Base-by-base conservation (phyloP, 2,113 vertebrate species). In the Xiphophorus hellerii region DNA sequence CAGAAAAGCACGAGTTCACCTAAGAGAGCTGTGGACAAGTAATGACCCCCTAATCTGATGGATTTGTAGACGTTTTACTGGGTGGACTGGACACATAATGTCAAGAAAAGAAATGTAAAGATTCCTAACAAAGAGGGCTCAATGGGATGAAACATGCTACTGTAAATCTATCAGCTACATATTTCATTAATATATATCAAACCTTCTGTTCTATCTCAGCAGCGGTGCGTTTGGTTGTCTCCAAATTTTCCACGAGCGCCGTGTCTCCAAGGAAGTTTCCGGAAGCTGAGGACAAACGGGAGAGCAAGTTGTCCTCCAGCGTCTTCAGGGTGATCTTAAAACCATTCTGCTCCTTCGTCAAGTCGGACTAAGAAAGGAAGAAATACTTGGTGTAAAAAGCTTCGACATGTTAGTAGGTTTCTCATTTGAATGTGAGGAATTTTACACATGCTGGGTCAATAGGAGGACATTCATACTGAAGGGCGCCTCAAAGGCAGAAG, bases 311-410 rank as follows among this genome's bases (percentile, higher is more conserved):
- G 91, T 99, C 98, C 91, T 99, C 98, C 78, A 99, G 70, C 0
- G 91, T 97, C 92, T 98, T 99, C 90, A 99, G 93, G 11, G 97
- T 98, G 92, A 99, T 99, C 95, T 98, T 99, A 91, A 99, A 99
- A 12, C 94, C 95, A 2, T 99, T 99, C 84, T 99, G 98, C 73
- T 99, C 94, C 85, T 96, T 99, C 0, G 98, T 99, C 87, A 99
- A 95, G 58, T 96, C 92, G 0, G 95, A 98, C 97, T 99, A 54
- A 35, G 0, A 74, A 22, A 58, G 28, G 66, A 37, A 81, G 1
- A 75, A 90, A 62, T 90, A 93, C 84, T 30, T 11, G 27, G 39
- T 33, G n/a, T 42, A 82, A 76, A 20, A 70, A 58, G 12, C 9
- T 29, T 62, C 3, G 30, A 28, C 27, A 15, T 30, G 39, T 58